Conservation (phyloP, 2,888 invertebrate species). For the Balanococcus diminutus region DNA sequence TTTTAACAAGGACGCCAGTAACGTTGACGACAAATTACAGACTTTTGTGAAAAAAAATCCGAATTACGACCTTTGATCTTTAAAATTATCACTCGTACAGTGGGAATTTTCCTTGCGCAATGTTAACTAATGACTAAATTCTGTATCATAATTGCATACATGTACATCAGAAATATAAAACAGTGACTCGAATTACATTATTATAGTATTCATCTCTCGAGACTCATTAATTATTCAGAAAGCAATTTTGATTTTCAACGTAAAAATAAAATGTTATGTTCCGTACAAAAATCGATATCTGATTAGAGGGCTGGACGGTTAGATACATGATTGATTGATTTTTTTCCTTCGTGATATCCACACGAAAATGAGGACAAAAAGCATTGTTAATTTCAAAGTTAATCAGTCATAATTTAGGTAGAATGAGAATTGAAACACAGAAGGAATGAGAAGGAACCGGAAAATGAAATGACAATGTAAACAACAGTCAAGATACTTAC, state of each 20-base stretch:
- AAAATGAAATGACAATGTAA: not conserved
- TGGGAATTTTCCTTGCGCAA: not conserved
- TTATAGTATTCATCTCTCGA: not conserved
- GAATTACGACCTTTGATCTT: not conserved
- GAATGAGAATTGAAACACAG: not conserved
- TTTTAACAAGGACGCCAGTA: slow-evolving; percentile 8
- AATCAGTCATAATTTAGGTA: not conserved
- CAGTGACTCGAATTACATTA: not conserved
- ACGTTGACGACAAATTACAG: slow-evolving; percentile 8
- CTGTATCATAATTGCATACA: not conserved
- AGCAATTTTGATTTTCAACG: not conserved
- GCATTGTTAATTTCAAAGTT: not conserved
- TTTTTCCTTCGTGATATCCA: not conserved
- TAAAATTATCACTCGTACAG: not conserved
- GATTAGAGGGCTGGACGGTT: not conserved
- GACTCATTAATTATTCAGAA: not conserved
- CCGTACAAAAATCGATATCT: not conserved
- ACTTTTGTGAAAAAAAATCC: not conserved
- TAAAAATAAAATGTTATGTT: not conserved
- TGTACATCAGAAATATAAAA: not conserved
- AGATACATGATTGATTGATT: not conserved
- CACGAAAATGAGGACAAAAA: not conserved
- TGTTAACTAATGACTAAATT: not conserved
- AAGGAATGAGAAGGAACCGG: not conserved
- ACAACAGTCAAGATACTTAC: slow-evolving; percentile 23